phyloP scores from a whole-genome alignment of 2,888 invertebrate genomes.

The Scaptomyza reducta region DNA sequence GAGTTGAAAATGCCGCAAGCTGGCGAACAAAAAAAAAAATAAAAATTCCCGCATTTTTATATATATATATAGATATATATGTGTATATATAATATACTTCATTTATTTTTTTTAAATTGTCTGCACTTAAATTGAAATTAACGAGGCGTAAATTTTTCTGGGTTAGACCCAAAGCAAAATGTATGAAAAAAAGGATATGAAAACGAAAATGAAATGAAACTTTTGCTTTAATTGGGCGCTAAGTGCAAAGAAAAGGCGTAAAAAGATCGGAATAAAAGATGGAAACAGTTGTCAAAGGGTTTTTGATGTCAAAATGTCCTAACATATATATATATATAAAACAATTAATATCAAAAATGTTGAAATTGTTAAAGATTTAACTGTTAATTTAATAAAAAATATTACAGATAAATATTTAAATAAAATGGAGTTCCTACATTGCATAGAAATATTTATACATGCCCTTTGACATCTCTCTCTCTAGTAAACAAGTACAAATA shows the following conservation, averaged over 20 bases:
- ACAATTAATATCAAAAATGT: no score
- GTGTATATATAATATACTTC: constrained; percentile 6
- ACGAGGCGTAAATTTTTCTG: constrained; percentile 77
- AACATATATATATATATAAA: neutral
- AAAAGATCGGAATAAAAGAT: neutral
- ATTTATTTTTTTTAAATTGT: constrained; percentile 63
- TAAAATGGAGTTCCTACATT: no score
- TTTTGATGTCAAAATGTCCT: constrained; percentile 8
- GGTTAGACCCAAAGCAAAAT: constrained; percentile 38
- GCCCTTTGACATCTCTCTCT: no score
- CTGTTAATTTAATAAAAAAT: no score
- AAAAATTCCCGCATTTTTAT: constrained; percentile 28
- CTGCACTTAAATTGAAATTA: constrained; percentile 81
- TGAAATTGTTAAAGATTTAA: no score
- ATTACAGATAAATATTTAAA: no score
- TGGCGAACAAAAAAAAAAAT: constrained; percentile 1
- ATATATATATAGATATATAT: constrained; percentile 2
- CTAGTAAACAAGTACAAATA: neutral
- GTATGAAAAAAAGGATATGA: constrained; percentile 44
- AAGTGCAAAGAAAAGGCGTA: constrained; percentile 54
- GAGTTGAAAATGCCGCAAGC: constrained; percentile 40
- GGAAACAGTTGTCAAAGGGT: neutral
- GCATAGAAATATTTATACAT: no score
- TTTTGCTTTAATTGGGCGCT: constrained; percentile 75
- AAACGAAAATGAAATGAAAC: constrained; percentile 60